Conservation (phyloP, 2,797 vertebrate genomes). For the Melanotaenia maccullochi region DNA sequence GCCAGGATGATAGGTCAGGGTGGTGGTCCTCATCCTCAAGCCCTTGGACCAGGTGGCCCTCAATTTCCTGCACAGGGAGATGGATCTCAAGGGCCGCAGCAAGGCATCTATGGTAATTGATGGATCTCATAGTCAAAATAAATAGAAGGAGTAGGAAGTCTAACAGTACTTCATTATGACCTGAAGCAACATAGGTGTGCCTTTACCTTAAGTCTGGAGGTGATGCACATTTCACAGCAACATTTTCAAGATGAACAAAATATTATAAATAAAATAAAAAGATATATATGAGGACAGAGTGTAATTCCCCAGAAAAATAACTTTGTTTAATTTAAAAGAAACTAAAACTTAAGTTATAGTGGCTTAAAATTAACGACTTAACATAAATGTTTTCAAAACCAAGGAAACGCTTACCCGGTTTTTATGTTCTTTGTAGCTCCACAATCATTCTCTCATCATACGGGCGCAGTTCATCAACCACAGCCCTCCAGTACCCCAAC, state of each 20-base stretch:
- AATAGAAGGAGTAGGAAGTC: not conserved
- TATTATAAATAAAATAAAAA: too few relatives aligned
- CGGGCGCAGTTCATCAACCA: slow-evolving; percentile 89
- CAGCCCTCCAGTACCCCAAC: slow-evolving; percentile 94
- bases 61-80: slow-evolving; percentile 89
- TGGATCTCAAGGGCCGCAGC: slow-evolving; percentile 87
- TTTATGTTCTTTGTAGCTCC: slow-evolving; percentile 74
- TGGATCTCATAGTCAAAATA: not conserved
- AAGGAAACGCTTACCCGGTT: not conserved
- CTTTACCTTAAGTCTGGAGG: too few relatives aligned
- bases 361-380: too few relatives aligned
- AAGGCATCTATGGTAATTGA: slow-evolving; percentile 89
- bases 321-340: too few relatives aligned
- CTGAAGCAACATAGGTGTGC: not conserved
- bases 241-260: too few relatives aligned
- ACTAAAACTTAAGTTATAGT: too few relatives aligned
- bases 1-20: slow-evolving; percentile 89
- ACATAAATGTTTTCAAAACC: not conserved
- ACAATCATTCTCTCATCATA: slow-evolving; percentile 91
- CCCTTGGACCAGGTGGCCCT: slow-evolving; percentile 87
- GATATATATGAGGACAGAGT: too few relatives aligned
- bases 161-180: not conserved
- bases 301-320: too few relatives aligned
- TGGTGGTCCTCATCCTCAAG: slow-evolving; percentile 87
- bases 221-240: too few relatives aligned